Evolutionary conservation across 2,113 vertebrate genomes (phyloP), one percentile per base, ranked within the genome.

Genomic region (Rostratula benghalensis): DNA sequence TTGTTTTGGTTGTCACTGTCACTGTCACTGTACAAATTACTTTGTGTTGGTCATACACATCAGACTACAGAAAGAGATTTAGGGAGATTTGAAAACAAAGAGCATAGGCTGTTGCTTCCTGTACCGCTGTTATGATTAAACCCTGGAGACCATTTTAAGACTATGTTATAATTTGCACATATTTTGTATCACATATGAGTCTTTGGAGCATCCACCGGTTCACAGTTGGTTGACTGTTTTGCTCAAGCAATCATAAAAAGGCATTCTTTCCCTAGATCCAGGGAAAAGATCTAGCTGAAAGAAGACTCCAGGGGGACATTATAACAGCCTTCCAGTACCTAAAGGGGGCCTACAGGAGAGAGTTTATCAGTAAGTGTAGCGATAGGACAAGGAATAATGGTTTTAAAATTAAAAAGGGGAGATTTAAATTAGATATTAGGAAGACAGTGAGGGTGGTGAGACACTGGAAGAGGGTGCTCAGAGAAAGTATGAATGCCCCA

Each of bases 101-200:
- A 82, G 69, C 45, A 88, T 70, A 90, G 43, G 28, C 70, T 94
- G 64, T 87, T 81, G 45, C 51, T 86, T 83, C 71, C 64, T 93
- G 30, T 61, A 76, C 31, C 28, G 54, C 50, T 89, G 45, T 90
- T 87, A 90, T 60, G 69, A 96, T 93, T 90, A 93, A 91, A 77
- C 94, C 79, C 94, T 59, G 61, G 90, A 94, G 92, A 96, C 70
- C 70, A 67, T 90, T 96, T 95, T 68, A 88, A 76, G 56, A 57
- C 70, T 76, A 10, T 79, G 69, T 87, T 94, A 89, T 83, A 78
- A 91, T 96, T 87, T 95, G 87, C 71, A 88, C 78, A 74, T 79
- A 60, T 86, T 94, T 92, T 90, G 79, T 94, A 56, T 19, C 84
- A 87, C 60, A 87, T 56, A 71, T n/a, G 57, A 91, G 68, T 82